phyloP scores from a whole-genome alignment of 2,113 vertebrate species.

The Pteronura brasiliensis region DNA sequence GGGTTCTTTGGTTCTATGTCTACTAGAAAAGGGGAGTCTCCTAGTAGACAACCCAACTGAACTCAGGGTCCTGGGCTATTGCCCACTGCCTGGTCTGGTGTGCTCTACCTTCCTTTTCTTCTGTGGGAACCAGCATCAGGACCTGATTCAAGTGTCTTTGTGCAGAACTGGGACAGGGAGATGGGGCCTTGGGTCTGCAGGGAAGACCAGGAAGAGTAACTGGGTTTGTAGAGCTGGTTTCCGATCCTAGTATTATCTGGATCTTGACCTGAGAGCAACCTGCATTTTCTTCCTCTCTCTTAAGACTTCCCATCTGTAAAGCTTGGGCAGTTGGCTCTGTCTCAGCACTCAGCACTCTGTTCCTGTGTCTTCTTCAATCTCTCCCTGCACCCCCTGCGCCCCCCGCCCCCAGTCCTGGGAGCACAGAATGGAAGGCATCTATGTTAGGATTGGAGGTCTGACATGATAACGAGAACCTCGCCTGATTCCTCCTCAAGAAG shows the following conservation, averaged over 20 bases:
- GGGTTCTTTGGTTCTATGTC: neutral
- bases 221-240: neutral
- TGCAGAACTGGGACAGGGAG: neutral
- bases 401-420: neutral
- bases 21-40: neutral
- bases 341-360: neutral
- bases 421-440: neutral
- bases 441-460: neutral
- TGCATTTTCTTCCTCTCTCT: neutral
- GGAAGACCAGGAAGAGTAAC: neutral
- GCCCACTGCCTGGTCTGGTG: neutral
- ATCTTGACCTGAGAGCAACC: neutral
- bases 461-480: neutral
- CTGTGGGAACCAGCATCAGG: neutral
- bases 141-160: neutral
- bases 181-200: neutral
- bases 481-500: neutral
- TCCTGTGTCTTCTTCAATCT: neutral
- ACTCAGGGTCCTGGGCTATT: neutral
- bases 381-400: accelerated
- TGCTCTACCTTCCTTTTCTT: neutral
- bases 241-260: neutral
- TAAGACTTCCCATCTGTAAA: neutral
- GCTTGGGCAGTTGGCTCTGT: neutral
- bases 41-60: neutral